A percentile compares a stretch with the other conserved stretches of the same genome.
Conservation (phyloP, 1,140 invertebrate species). For the Apis dorsata region DNA sequence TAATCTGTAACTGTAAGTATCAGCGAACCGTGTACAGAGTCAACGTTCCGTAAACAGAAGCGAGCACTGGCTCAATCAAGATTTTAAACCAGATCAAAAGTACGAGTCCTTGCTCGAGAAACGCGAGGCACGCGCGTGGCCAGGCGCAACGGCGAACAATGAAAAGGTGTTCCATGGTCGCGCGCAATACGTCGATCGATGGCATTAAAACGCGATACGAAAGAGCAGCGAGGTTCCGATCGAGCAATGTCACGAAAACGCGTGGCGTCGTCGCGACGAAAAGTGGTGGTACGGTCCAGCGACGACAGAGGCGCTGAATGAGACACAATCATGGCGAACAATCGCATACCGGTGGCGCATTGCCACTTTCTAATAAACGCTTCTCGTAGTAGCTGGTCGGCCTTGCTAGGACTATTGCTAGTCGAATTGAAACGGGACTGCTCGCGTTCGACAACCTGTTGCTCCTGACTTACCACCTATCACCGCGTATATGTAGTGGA, state of each 20-base stretch:
- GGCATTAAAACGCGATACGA: not conserved
- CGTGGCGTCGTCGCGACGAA: slow-evolving; percentile 4
- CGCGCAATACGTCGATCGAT: not conserved
- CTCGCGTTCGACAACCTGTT: slow-evolving; percentile 64
- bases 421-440: slow-evolving; percentile 42
- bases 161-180: not conserved
- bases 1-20: not conserved
- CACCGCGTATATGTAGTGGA: not conserved
- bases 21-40: no score
- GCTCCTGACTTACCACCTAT: slow-evolving; percentile 44
- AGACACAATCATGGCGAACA: slow-evolving; percentile 68
- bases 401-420: slow-evolving; percentile 63
- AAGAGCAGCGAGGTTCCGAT: not conserved
- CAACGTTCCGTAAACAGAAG: not conserved
- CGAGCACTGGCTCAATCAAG: not conserved
- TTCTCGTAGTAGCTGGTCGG: slow-evolving; percentile 53
- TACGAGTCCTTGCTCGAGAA: slow-evolving; percentile 29
- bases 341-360: slow-evolving; percentile 61
- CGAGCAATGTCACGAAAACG: slow-evolving; percentile 15
- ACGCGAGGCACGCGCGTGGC: not conserved
- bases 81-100: slow-evolving; percentile 30
- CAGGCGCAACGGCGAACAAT: not conserved
- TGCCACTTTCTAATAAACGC: slow-evolving; percentile 65
- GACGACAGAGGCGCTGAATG: slow-evolving; percentile 52
- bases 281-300: slow-evolving; percentile 19